phyloP scores from a whole-genome alignment of 1,140 invertebrate genomes.

The Diachasma alloeum region DNA sequence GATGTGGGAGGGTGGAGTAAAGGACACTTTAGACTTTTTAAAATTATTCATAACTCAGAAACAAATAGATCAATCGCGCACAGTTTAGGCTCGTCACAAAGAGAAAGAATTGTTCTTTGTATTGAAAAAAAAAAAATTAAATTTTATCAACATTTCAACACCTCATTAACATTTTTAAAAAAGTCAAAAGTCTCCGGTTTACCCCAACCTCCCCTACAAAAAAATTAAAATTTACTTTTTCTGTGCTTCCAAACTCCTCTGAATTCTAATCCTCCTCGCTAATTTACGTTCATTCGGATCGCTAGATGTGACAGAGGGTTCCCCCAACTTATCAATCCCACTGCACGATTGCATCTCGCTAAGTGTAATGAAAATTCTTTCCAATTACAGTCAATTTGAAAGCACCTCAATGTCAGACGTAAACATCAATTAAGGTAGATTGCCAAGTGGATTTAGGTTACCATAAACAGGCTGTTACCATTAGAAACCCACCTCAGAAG shows the following conservation, averaged over 20 bases:
- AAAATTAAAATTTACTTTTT: constrained; percentile 61
- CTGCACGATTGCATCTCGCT: not conserved
- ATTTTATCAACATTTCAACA: too few species aligned
- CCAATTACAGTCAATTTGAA: not conserved
- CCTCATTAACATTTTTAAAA: too few species aligned
- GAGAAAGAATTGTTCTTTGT: too few species aligned
- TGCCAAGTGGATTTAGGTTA: constrained; percentile 1
- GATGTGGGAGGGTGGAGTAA: too few species aligned
- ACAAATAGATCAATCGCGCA: too few species aligned
- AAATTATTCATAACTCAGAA: too few species aligned
- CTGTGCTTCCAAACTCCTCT: constrained; percentile 67
- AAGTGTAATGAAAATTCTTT: not conserved
- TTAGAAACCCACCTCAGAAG: not conserved
- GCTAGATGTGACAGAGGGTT: constrained; percentile 65
- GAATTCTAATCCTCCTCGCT: constrained; percentile 69
- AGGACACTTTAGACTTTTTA: too few species aligned
- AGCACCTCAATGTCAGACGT: not conserved
- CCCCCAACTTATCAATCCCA: constrained; percentile 44
- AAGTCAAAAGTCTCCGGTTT: too few species aligned
- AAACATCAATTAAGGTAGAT: constrained; percentile 8
- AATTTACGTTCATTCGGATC: constrained; percentile 72
- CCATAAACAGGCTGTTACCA: constrained; percentile 2
- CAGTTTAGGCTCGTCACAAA: too few species aligned
- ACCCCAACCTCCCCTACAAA: too few species aligned
- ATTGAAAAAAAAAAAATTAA: too few species aligned